phyloP scores from a whole-genome alignment of 1,140 invertebrate species.

The Zophobas morio region DNA sequence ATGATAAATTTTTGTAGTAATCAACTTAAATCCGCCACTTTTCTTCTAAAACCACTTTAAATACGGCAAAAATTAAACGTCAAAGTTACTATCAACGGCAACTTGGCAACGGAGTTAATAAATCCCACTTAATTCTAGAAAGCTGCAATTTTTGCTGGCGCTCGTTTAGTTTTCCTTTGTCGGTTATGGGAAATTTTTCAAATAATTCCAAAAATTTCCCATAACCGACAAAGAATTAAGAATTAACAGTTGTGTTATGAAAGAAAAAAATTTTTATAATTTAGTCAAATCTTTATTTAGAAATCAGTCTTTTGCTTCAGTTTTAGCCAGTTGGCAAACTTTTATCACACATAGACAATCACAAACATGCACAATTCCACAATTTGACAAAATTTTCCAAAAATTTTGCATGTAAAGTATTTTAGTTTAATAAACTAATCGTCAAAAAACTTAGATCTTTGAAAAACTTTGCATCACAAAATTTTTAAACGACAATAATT shows the following conservation, averaged over 20 bases:
- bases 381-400: slow-evolving; percentile 50
- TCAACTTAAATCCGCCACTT: too few species aligned
- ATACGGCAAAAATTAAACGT: too few species aligned
- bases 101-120: too few species aligned
- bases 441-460: slow-evolving; percentile 24
- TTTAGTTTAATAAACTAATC: slow-evolving; percentile 34
- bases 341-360: slow-evolving; percentile 66
- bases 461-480: slow-evolving; percentile 51
- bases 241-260: too few species aligned
- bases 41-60: too few species aligned
- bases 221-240: neutral
- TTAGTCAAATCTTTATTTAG: slow-evolving; percentile 61
- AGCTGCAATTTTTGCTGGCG: too few species aligned
- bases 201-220: too few species aligned
- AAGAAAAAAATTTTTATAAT: neutral
- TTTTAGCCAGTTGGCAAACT: slow-evolving; percentile 61
- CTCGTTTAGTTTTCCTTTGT: too few species aligned
- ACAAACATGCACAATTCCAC: slow-evolving; percentile 63
- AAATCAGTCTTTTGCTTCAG: slow-evolving; percentile 66
- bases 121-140: too few species aligned
- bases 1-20: too few species aligned
- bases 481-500: slow-evolving; percentile 33
- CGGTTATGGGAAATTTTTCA: too few species aligned
- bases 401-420: slow-evolving; percentile 48
- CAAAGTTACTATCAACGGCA: too few species aligned